phyloP scores from a whole-genome alignment of 1,140 invertebrate genomes.

The Phocides pigmalion region DNA sequence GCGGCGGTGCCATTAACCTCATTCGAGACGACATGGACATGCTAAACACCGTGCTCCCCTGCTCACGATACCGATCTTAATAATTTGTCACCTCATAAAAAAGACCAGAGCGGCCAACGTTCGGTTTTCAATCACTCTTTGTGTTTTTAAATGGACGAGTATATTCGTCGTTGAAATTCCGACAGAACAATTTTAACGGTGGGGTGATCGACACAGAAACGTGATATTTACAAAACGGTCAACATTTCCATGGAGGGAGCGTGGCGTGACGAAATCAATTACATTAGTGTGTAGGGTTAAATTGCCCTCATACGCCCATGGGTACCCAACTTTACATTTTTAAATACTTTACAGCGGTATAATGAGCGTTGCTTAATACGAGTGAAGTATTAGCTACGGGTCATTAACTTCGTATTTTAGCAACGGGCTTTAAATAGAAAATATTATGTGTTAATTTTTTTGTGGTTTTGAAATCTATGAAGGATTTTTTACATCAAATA shows the following conservation, averaged over 20 bases:
- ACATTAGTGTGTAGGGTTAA: constrained; percentile 40
- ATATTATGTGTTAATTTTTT: constrained; percentile 9
- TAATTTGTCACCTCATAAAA: constrained; percentile 49
- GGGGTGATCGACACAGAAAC: constrained; percentile 26
- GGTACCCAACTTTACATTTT: constrained; percentile 25
- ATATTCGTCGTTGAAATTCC: constrained; percentile 21
- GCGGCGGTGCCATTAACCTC: constrained; percentile 74
- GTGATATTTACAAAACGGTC: constrained; percentile 38
- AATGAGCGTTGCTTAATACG: constrained; percentile 28
- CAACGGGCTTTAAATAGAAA: constrained; percentile 15
- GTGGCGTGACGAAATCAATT: constrained; percentile 45
- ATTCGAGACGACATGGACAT: constrained; percentile 63
- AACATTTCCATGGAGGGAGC: constrained; percentile 33
- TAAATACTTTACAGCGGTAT: constrained; percentile 18
- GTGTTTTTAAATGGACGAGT: constrained; percentile 26
- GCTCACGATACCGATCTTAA: constrained; percentile 57
- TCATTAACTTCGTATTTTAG: constrained; percentile 28
- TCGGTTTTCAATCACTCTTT: constrained; percentile 26
- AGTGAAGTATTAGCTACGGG: constrained; percentile 22
- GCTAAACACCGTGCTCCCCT: constrained; percentile 61
- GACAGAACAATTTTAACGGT: constrained; percentile 7
- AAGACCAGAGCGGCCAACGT: constrained; percentile 4
- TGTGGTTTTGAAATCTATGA: constrained; percentile 8
- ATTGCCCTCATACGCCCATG: constrained; percentile 22
- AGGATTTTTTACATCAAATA: constrained; percentile 3